These are phyloP conservation scores for Pachydiplax longipennis DNA, from an alignment of 2,888 invertebrate species.

Conservation along the genomic window DNA sequence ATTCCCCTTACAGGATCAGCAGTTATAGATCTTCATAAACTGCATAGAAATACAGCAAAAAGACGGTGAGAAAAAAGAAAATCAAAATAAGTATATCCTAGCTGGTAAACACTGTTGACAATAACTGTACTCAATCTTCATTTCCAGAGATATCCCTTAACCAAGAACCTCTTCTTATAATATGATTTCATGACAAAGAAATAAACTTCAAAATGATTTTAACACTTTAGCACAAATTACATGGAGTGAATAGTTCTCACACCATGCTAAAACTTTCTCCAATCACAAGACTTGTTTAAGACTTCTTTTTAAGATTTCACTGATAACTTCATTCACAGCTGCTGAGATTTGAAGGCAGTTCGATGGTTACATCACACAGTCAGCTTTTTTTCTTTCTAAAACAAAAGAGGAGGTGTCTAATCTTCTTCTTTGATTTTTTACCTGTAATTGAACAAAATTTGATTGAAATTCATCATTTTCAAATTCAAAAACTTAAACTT, in stretches of 20 bases:
- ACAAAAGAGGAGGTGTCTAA: background rate
- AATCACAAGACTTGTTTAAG: background rate
- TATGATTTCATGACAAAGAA: background rate
- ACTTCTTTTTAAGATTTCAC: background rate
- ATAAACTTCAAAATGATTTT: background rate
- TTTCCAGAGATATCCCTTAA: background rate
- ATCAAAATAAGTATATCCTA: background rate
- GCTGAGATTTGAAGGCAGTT: background rate
- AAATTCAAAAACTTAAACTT: background rate
- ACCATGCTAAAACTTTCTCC: background rate
- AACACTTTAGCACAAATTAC: slow-evolving; percentile 15
- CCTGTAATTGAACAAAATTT: background rate
- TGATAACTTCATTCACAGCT: background rate
- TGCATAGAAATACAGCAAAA: slow-evolving; percentile 4
- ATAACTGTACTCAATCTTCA: background rate
- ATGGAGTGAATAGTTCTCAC: slow-evolving; percentile 1
- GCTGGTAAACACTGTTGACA: background rate
- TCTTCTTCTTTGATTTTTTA: background rate
- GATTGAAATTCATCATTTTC: background rate
- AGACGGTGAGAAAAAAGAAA: background rate
- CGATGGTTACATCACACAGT: background rate
- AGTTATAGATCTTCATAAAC: background rate
- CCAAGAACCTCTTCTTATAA: background rate
- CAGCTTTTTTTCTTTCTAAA: background rate
- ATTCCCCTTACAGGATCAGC: background rate